Evolutionary conservation across 2,888 invertebrate genomes (phyloP).

Genomic region (Leptopterna dolabrata): DNA sequence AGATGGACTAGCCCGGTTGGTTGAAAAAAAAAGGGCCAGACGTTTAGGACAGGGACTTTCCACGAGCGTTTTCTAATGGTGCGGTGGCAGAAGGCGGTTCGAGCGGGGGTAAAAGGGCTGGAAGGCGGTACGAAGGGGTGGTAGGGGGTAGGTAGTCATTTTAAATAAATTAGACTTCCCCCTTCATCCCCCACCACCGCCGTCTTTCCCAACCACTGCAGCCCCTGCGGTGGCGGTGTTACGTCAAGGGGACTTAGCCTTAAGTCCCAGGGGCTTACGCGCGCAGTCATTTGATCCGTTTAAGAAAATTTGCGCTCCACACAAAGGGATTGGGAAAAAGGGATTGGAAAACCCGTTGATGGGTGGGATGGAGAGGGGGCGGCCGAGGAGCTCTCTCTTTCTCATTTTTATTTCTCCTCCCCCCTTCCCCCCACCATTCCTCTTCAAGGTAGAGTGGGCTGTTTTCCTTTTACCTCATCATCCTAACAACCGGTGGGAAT

Average conservation of each 20-base stretch:
- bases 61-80: not conserved
- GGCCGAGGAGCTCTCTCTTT: conserved; percentile 1
- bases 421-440: not conserved
- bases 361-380: not conserved
- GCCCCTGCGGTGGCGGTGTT: conserved; percentile 53
- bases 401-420: conserved; percentile 1
- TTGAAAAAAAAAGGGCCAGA: not conserved
- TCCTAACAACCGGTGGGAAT: not conserved
- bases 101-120: not conserved
- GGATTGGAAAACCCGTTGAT: conserved; percentile 55
- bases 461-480: not conserved
- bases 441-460: not conserved
- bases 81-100: not conserved
- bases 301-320: conserved; percentile 62
- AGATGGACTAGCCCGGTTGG: conserved; percentile 38
- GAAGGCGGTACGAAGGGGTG: no score
- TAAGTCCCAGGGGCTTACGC: conserved; percentile 59
- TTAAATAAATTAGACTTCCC: conserved; percentile 54
- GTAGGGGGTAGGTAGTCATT: conserved; percentile 49
- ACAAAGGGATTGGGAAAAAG: conserved; percentile 58
- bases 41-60: not conserved
- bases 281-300: conserved; percentile 61
- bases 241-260: conserved; percentile 57
- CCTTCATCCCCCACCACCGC: not conserved
- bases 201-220: not conserved